phyloP scores from a whole-genome alignment of 2,113 vertebrate genomes.

The Oxygymnocypris stewartii region DNA sequence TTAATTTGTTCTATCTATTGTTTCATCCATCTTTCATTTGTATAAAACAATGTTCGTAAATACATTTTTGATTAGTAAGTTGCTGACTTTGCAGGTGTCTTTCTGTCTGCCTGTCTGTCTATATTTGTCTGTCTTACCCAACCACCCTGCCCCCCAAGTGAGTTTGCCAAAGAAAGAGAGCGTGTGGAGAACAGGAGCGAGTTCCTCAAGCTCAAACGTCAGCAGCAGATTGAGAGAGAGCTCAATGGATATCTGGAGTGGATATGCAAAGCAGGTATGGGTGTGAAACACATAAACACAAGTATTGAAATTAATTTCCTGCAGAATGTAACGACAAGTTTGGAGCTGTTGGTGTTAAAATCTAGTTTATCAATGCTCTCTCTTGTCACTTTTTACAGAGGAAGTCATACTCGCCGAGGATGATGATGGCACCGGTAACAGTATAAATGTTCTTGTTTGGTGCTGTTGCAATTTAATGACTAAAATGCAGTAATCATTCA shows the following conservation, averaged over 20 bases:
- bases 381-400: slow-evolving; percentile 68
- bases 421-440: slow-evolving; percentile 76
- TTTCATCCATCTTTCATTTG: neutral
- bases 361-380: neutral
- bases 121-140: neutral
- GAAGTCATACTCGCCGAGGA: slow-evolving; percentile 91
- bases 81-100: neutral
- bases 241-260: slow-evolving; percentile 94
- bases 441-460: slow-evolving; percentile 71
- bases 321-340: neutral
- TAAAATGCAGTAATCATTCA: slow-evolving; percentile 12
- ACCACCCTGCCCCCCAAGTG: slow-evolving; percentile 67
- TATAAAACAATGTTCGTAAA: neutral
- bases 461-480: neutral
- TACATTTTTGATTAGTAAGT: neutral
- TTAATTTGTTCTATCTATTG: neutral
- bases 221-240: slow-evolving; percentile 92
- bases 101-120: neutral
- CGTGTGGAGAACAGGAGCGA: slow-evolving; percentile 90
- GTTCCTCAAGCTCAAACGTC: slow-evolving; percentile 89
- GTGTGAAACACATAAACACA: slow-evolving; percentile 5
- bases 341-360: neutral
- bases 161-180: slow-evolving; percentile 96
- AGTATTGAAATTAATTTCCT: neutral
- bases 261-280: slow-evolving; percentile 92